phyloP scores from a whole-genome alignment of 2,113 vertebrate genomes.

The Halcyon malimbica region DNA sequence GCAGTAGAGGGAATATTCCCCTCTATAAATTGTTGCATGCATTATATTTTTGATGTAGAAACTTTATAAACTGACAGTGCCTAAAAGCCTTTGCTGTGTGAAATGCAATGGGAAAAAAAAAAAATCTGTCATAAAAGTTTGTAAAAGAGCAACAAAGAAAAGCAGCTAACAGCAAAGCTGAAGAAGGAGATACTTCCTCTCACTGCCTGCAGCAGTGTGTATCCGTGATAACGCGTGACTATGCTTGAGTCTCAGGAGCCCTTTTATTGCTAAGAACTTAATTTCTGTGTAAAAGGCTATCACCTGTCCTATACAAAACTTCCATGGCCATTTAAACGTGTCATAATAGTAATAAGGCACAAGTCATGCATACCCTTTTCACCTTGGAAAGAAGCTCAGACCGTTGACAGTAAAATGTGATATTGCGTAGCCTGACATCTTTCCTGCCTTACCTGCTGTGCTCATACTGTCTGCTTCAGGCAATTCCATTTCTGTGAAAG shows the following conservation, averaged over 20 bases:
- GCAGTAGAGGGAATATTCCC: neutral
- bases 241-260: neutral
- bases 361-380: neutral
- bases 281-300: neutral
- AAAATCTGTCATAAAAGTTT: neutral
- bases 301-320: neutral
- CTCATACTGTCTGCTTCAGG: neutral
- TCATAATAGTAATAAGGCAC: neutral
- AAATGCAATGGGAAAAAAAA: neutral
- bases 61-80: neutral
- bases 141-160: neutral
- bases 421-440: neutral
- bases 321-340: neutral
- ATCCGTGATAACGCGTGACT: rapidly evolving
- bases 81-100: neutral
- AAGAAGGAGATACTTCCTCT: neutral
- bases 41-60: neutral
- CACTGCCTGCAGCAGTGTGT: rapidly evolving
- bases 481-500: neutral
- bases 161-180: neutral
- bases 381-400: neutral
- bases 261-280: neutral
- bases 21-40: neutral
- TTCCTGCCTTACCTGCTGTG: neutral
- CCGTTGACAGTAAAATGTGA: neutral